Evolutionary conservation across 2,113 vertebrate genomes (phyloP).

Genomic region (Capricornis sumatraensis): DNA sequence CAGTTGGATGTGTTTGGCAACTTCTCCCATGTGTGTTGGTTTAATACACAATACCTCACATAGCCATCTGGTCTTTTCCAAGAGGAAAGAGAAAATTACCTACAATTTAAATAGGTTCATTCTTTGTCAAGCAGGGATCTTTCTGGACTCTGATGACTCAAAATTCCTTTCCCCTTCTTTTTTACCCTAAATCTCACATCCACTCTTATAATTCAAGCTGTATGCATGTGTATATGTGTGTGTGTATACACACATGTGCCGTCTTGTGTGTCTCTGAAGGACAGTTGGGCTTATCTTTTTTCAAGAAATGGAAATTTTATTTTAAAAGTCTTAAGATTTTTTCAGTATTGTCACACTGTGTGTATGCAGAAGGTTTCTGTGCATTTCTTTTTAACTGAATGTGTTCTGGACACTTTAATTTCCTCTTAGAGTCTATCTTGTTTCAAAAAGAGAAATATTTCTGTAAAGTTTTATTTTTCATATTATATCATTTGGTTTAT

Average conservation of each 20-base stretch:
- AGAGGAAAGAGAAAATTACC: conserved; percentile 25
- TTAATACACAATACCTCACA: conserved; percentile 8
- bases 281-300: not conserved
- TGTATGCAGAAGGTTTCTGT: not conserved
- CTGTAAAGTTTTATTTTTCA: not conserved
- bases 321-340: not conserved
- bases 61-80: conserved; percentile 9
- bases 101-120: not conserved
- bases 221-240: not conserved
- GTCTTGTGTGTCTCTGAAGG: not conserved
- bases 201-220: not conserved
- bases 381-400: not conserved
- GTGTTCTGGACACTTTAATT: not conserved
- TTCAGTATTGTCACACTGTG: not conserved
- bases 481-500: not conserved
- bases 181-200: not conserved
- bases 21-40: not conserved
- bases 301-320: conserved; percentile 19
- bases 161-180: not conserved
- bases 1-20: not conserved
- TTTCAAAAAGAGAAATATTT: not conserved
- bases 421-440: not conserved
- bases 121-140: not conserved
- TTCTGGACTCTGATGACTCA: not conserved
- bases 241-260: fast-evolving